Evolutionary conservation across 2,888 invertebrate genomes (phyloP).

Genomic region (Acronicta psi): DNA sequence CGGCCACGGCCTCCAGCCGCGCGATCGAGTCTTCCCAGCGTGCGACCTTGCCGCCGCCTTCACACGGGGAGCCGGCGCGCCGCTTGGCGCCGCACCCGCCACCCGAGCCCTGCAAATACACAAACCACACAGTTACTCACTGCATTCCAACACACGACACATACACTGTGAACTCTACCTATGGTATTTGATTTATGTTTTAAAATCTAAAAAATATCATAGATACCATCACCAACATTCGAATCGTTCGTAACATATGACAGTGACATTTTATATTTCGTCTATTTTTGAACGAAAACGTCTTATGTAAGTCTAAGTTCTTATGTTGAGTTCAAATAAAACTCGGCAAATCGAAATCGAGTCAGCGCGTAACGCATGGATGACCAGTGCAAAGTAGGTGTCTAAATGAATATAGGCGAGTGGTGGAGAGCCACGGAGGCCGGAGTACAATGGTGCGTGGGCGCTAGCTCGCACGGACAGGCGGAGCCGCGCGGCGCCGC

Average conservation of each 20-base stretch:
- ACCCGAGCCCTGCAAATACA: constrained; percentile 85
- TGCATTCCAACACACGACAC: constrained; percentile 22
- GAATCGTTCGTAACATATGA: constrained; percentile 44
- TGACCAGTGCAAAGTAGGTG: constrained; percentile 27
- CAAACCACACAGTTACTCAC: constrained; percentile 45
- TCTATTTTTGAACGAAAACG: constrained; percentile 37
- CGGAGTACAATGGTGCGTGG: constrained; percentile 55
- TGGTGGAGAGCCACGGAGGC: constrained; percentile 39
- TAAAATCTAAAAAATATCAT: constrained; percentile 14
- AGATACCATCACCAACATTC: constrained; percentile 50
- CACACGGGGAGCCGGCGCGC: constrained; percentile 86
- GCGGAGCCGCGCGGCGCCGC: constrained; percentile 50
- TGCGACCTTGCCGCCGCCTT: constrained; percentile 86
- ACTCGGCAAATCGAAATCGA: constrained; percentile 26
- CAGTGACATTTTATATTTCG: constrained; percentile 50
- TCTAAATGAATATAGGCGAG: constrained; percentile 46
- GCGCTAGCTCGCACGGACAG: constrained; percentile 41
- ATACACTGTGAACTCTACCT: constrained; percentile 1
- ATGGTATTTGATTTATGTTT: constrained; percentile 6
- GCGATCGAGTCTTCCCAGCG: constrained; percentile 88
- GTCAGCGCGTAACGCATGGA: constrained; percentile 29
- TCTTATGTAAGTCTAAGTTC: constrained; percentile 33
- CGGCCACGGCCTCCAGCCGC: constrained; percentile 88
- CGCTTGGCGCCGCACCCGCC: constrained; percentile 88
- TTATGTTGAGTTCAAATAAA: constrained; percentile 13